These are phyloP conservation scores for Tauraco hartlaubi DNA, from an alignment of 2,797 vertebrate species.

Conservation along the genomic window DNA sequence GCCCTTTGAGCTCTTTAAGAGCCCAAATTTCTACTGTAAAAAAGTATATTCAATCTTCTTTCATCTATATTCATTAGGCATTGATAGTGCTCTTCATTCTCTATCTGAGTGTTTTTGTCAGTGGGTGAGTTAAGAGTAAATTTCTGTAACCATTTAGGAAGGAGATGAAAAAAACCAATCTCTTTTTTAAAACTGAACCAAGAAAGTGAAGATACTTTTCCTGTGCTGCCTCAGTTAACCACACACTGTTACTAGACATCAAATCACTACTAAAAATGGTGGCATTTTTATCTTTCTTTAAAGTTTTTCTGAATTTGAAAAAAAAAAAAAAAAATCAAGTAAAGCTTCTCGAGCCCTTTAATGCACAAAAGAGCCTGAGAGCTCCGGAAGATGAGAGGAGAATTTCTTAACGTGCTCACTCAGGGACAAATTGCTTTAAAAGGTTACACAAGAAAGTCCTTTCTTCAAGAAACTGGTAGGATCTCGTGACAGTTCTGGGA, in stretches of 20 bases:
- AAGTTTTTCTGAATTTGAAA: neutral
- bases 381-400: neutral
- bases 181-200: neutral
- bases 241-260: neutral
- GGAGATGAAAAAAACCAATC: neutral
- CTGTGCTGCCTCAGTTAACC: neutral
- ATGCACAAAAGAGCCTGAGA: neutral
- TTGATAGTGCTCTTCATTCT: neutral
- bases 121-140: neutral
- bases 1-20: neutral
- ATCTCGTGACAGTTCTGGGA: neutral
- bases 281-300: neutral
- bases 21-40: neutral
- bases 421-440: neutral
- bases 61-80: neutral
- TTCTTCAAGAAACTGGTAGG: constrained; percentile 11
- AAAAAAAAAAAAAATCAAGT: neutral
- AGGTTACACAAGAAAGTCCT: neutral
- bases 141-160: neutral
- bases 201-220: neutral
- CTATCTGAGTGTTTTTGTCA: neutral
- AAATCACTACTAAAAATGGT: neutral
- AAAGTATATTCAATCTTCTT: neutral
- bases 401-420: neutral
- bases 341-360: neutral